Evolutionary conservation across 2,888 invertebrate species (phyloP).

Genomic region (Nezara viridula): DNA sequence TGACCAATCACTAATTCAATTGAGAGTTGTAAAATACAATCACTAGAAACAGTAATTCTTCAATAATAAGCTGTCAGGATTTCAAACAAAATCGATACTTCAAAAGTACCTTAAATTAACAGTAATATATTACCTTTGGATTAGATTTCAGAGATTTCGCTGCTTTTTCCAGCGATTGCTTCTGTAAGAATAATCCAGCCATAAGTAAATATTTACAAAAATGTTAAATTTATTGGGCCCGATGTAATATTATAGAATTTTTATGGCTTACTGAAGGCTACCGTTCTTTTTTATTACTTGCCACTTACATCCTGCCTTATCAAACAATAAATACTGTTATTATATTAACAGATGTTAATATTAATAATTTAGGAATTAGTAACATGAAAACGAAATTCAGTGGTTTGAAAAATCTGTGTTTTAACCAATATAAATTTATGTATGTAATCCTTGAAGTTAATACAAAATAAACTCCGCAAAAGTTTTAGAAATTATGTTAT

Average conservation of each 20-base stretch:
- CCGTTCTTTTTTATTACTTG: not conserved
- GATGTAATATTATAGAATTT: not conserved
- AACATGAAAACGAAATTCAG: not conserved
- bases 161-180: not conserved
- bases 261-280: not conserved
- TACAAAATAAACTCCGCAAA: not conserved
- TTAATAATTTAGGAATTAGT: not conserved
- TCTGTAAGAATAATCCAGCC: constrained; percentile 18
- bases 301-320: not conserved
- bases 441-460: not conserved
- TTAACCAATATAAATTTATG: not conserved
- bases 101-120: not conserved
- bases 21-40: not conserved
- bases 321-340: not conserved
- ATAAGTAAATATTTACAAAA: not conserved
- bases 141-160: not conserved
- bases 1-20: no score
- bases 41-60: not conserved
- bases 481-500: not conserved
- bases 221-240: not conserved
- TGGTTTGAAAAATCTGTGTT: not conserved
- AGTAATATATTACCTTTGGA: not conserved
- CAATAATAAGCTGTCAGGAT: not conserved
- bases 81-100: not conserved
- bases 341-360: not conserved